phyloP scores from a whole-genome alignment of 2,113 vertebrate species.

The Odontesthes bonariensis region DNA sequence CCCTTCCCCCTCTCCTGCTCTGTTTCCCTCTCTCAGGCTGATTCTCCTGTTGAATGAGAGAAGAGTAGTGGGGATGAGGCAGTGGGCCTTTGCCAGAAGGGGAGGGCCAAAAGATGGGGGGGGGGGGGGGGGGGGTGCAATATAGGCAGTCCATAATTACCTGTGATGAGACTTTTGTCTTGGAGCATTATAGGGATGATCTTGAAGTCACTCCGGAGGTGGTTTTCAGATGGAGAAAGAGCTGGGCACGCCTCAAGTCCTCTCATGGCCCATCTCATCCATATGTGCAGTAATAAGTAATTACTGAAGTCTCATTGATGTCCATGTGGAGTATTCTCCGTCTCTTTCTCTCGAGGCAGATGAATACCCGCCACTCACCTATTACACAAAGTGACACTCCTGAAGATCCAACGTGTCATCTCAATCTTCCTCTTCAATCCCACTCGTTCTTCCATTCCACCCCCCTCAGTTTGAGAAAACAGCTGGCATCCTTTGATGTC shows the following conservation, averaged over 20 bases:
- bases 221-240: slow-evolving; percentile 86
- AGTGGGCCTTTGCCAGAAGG: slow-evolving; percentile 44
- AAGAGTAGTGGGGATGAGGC: slow-evolving; percentile 84
- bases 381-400: slow-evolving; percentile 87
- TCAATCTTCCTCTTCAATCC: slow-evolving; percentile 80
- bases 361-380: slow-evolving; percentile 86
- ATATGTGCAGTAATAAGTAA: slow-evolving; percentile 96
- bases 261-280: slow-evolving; percentile 83
- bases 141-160: slow-evolving; percentile 93
- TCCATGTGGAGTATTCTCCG: slow-evolving; percentile 84
- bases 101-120: neutral
- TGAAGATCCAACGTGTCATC: slow-evolving; percentile 76
- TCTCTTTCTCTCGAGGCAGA: slow-evolving; percentile 57
- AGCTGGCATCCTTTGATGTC: slow-evolving; percentile 91
- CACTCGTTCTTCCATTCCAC: slow-evolving; percentile 78
- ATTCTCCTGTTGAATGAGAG: slow-evolving; percentile 85
- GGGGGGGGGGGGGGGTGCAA: slow-evolving; percentile 13
- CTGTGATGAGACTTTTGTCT: slow-evolving; percentile 98
- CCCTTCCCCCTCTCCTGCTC: slow-evolving; percentile 27
- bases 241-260: slow-evolving; percentile 81
- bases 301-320: slow-evolving; percentile 96
- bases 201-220: slow-evolving; percentile 88
- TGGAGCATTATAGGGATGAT: slow-evolving; percentile 89
- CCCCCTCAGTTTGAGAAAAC: slow-evolving; percentile 83
- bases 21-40: slow-evolving; percentile 56